Evolutionary conservation across 2,797 vertebrate genomes (phyloP).

Genomic region (Anguilla marmorata): DNA sequence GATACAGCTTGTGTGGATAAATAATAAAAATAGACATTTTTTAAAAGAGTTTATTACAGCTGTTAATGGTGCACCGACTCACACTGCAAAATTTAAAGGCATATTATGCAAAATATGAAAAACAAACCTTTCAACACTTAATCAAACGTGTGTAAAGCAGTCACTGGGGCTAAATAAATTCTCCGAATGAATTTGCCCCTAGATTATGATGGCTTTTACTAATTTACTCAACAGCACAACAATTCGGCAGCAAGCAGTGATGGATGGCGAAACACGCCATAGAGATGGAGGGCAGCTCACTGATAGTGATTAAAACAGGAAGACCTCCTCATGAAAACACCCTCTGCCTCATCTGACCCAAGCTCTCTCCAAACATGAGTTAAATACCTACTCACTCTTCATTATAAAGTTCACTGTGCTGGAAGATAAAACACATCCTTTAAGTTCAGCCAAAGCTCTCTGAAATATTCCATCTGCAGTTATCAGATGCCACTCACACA

Average conservation of each 20-base stretch:
- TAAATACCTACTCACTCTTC: background rate
- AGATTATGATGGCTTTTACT: constrained; percentile 81
- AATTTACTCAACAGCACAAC: constrained; percentile 83
- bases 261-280: constrained; percentile 1
- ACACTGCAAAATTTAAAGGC: constrained; percentile 78
- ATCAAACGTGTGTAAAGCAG: constrained; percentile 90
- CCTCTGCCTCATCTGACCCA: background rate
- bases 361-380: background rate
- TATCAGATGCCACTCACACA: background rate
- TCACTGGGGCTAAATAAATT: constrained; percentile 79
- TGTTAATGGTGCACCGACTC: constrained; percentile 72
- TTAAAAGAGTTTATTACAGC: constrained; percentile 77
- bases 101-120: constrained; percentile 91
- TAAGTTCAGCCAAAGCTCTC: background rate
- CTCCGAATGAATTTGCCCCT: constrained; percentile 80
- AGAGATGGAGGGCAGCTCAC: constrained; percentile 14
- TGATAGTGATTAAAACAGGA: constrained; percentile 37
- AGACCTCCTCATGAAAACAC: background rate
- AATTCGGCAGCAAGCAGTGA: constrained; percentile 54
- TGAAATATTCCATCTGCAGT: background rate
- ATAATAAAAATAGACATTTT: constrained; percentile 73
- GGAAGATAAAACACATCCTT: background rate
- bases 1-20: constrained; percentile 66
- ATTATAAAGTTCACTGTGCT: background rate
- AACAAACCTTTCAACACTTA: constrained; percentile 88